Evolutionary conservation across 2,888 invertebrate genomes (phyloP), one percentile per base, ranked within the genome.

Genomic region (Oscheius sp.): DNA sequence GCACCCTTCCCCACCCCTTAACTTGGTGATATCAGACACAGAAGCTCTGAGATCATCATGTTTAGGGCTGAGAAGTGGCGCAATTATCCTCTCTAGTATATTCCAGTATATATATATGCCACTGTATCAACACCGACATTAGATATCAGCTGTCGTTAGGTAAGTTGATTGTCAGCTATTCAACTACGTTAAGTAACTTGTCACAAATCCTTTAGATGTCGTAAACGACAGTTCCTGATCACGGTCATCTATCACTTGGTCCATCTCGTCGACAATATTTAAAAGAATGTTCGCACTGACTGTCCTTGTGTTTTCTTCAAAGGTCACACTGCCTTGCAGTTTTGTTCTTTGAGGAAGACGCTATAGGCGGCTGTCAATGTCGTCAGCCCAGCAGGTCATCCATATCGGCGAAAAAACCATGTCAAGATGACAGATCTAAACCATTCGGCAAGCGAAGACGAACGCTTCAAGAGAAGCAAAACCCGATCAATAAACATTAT

Each of bases 1-100:
- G n/a, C 49, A 16, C 66, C 66, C 29, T 25, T 27, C 25, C 66
- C 35, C 66, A 52, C 25, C 66, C 66, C 66, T 66, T 29, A 66
- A 66, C 66, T 52, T 27, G 66, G 52, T 66, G 66, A 66, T 66
- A 66, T 66, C 61, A 52, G 66, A 66, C 66, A 49, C 21, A 35
- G 27, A n/a, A 66, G 66, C 49, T 66, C 66, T 66, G 66, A 66
- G 66, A 66, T 66, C 66, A 66, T 66, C 66, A 52, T 66, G 66
- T 66, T 66, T 52, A 66, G 66, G 66, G 66, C 66, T 66, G 52
- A 52, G 66, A 49, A 16, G 16, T 27, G 66, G 66, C 21, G 35
- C 35, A 35, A 3, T 12, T 29, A 29, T 41, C 13, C 29, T 16
- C 35, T 35, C 21, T 27, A 25, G 27, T n/a, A 5, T 21, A 16